These are phyloP conservation scores for Acridotheres tristis DNA, from an alignment of 2,797 vertebrate genomes.

Conservation along the genomic window DNA sequence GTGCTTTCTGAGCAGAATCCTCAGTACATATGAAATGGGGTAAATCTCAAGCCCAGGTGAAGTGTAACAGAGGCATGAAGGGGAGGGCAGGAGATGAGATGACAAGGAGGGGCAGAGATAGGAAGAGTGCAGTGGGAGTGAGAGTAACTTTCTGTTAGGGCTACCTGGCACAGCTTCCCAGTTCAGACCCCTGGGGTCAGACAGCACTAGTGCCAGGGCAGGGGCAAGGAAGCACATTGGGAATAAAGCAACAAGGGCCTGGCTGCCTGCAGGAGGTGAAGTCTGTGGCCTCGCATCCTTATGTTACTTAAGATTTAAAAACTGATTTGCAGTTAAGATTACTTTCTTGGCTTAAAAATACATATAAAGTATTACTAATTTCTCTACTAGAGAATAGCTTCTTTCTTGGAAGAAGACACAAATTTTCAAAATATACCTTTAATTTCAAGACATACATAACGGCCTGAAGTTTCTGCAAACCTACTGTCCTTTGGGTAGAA, in stretches of 20 bases:
- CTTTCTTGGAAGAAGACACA: background rate
- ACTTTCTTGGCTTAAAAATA: background rate
- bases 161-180: background rate
- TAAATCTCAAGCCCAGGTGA: background rate
- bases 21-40: background rate
- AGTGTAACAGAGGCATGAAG: fast-evolving
- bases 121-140: background rate
- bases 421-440: background rate
- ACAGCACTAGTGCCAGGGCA: background rate
- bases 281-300: background rate
- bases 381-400: background rate
- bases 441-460: background rate
- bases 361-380: background rate
- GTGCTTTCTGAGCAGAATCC: background rate
- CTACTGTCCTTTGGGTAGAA: background rate
- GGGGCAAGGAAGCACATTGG: background rate
- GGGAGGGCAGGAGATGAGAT: background rate
- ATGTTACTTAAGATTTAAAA: background rate
- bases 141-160: background rate
- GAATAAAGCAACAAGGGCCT: background rate
- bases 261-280: background rate
- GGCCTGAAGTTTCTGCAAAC: background rate
- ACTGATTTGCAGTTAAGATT: background rate
- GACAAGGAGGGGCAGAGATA: background rate
- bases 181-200: background rate